Base-by-base conservation (phyloP, 2,888 invertebrate genomes). In the Troides aeacus region DNA sequence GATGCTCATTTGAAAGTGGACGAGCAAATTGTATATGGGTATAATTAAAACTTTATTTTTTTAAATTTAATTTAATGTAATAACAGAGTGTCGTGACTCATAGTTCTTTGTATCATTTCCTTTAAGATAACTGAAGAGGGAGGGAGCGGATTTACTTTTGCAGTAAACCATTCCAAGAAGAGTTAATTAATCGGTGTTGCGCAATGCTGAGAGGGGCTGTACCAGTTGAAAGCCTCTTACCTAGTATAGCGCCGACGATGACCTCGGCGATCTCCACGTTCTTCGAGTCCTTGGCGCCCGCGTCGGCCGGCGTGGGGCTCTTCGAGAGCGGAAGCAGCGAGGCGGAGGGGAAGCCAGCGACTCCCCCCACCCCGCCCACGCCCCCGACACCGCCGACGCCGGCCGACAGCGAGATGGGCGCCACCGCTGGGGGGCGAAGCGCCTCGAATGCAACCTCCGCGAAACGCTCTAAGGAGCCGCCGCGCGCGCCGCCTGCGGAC, bases 181-280 rank as follows among this genome's bases (percentile, higher is more conserved):
- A 21, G 21, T 21, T 21, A 21, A 21, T 21, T 21, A 30, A 30
- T 3, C 30, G 2, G 30, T 30, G 3, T 30, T 4, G 3, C 5
- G 5, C 30, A 30, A 30, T 30, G 30, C 30, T 30, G 30, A 3
- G 30, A 30, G 30, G 4, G 46, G 10, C 10, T 12, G 24, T 18
- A 17, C 8, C 8, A 15, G 24, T 56, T 17, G 42, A 15, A n/a
- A 30, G 21, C 50, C 42, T 85, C 93, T 93, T 88, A 94, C 98
- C 99, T 89, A 99, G 94, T 84, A 99, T 98, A 86, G 98, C 99
- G 84, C 99, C 99, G 87, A 99, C 98, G 92, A 99, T 98, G 91
- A 96, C 96, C 94, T 98, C 97, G 72, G 98, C 96, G 88, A 99
- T 98, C 94, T 99, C 98, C 86, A 98, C 96, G 93, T 97, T 97